Evolutionary conservation across 1,140 invertebrate species (phyloP), one percentile per base, ranked within the genome.

Genomic region (Branchinecta lindahli): DNA sequence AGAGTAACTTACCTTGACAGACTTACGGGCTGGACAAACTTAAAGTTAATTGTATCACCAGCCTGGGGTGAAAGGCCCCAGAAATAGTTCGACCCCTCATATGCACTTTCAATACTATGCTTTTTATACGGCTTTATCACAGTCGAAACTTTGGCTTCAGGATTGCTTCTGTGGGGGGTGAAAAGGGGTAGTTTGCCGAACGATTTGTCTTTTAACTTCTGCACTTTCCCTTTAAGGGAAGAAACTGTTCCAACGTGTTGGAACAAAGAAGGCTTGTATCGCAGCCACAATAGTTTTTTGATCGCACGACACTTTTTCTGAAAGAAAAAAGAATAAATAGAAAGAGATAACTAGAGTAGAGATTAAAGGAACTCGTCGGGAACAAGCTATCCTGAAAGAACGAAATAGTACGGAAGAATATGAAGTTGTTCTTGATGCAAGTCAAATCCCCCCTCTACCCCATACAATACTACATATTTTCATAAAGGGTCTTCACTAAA

Each of bases 171-270:
- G 74, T 93, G 89, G 0, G 89, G 85, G 76, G 87, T 88, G 78
- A 86, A 92, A 10, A 92, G 81, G 15, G 87, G 85, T 44, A 92
- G 83, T 78, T 93, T 93, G 9, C 92, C 92, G 81, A 94, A 97
- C 75, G 94, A 89, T 77, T 90, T 90, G 78, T 97, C 92, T 85
- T 96, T 95, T 0, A 98, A 81, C 80, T 94, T 96, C 77, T 98
- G 95, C 67, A 96, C 89, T 84, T 98, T 98, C 72, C 95, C 95
- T 79, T 90, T 93, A 0, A 98, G 82, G 0, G 94, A 97, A 0
- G 94, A 97, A 77, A 94, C 92, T 8, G 90, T 89, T 10, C 95
- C 95, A 73, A 97, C 92, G 76, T 98, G 95, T 81, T 98, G 93
- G 77, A 98, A 98, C 0, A 97, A 80, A 0, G 93, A 94, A 7